Evolutionary conservation across 2,888 invertebrate species (phyloP).

Genomic region (Tuberolachnus salignus): DNA sequence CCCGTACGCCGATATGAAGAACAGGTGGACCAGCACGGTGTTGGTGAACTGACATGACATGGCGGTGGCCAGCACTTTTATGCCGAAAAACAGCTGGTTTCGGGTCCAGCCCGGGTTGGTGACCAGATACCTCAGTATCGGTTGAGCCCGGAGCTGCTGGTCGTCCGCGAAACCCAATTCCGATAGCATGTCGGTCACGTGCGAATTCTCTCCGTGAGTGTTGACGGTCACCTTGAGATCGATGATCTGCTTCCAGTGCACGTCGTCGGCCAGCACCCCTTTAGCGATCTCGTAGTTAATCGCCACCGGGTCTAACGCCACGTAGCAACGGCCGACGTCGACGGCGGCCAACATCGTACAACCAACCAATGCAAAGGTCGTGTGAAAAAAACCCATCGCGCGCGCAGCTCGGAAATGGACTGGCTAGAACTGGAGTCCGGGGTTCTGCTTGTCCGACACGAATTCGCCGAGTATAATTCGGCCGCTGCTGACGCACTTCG

Average conservation of each 20-base stretch:
- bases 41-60: neutral
- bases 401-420: too few species aligned
- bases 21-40: neutral
- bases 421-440: neutral
- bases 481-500: too few species aligned
- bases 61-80: neutral
- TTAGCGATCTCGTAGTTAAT: neutral
- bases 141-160: neutral
- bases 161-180: neutral
- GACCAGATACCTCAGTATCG: neutral
- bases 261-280: neutral
- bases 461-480: too few species aligned
- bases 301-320: neutral
- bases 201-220: neutral
- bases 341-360: neutral
- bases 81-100: neutral
- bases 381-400: too few species aligned
- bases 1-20: neutral
- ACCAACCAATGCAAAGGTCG: neutral
- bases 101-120: neutral
- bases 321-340: neutral
- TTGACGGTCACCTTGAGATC: neutral
- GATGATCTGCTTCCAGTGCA: neutral
- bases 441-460: neutral
- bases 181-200: neutral